Conservation (phyloP, 2,113 vertebrate species). For the Typhlomys cinereus region DNA sequence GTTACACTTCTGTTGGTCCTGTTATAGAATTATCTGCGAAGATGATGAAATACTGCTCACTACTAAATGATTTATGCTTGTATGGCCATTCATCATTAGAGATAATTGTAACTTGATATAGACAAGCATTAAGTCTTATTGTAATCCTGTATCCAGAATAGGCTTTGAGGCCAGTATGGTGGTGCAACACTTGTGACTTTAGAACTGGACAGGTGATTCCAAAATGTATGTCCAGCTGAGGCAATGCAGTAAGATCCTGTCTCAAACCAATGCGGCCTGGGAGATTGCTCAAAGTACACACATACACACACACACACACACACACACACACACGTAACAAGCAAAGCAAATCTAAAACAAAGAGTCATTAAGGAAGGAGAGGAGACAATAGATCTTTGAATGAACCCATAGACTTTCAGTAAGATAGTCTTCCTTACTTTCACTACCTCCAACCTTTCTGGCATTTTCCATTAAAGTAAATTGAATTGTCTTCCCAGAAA, state of each 20-base stretch:
- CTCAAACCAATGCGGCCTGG: not conserved
- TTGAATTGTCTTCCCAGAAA: not conserved
- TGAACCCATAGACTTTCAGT: not conserved
- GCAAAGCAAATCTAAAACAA: not conserved
- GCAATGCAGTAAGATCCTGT: too few species aligned
- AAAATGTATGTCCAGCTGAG: not conserved
- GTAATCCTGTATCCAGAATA: not conserved
- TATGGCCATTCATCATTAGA: slow-evolving; percentile 63
- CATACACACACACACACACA: too few species aligned
- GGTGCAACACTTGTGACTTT: not conserved
- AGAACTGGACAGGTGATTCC: not conserved
- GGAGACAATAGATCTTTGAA: not conserved
- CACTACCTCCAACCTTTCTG: not conserved
- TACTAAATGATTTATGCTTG: slow-evolving; percentile 60
- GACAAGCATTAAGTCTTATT: not conserved
- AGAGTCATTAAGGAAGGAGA: not conserved
- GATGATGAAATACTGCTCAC: slow-evolving; percentile 68
- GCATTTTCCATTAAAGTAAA: not conserved
- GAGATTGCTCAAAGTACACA: too few species aligned
- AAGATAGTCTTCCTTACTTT: not conserved
- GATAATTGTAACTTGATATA: not conserved
- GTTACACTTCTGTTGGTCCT: slow-evolving; percentile 53
- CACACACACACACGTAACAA: too few species aligned
- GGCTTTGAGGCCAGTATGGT: not conserved
- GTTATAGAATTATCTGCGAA: slow-evolving; percentile 72